A percentile compares a stretch with the other conserved stretches of the same genome.
Evolutionary conservation across 2,113 vertebrate species (phyloP).

Genomic region (Callocephalon fimbriatum): DNA sequence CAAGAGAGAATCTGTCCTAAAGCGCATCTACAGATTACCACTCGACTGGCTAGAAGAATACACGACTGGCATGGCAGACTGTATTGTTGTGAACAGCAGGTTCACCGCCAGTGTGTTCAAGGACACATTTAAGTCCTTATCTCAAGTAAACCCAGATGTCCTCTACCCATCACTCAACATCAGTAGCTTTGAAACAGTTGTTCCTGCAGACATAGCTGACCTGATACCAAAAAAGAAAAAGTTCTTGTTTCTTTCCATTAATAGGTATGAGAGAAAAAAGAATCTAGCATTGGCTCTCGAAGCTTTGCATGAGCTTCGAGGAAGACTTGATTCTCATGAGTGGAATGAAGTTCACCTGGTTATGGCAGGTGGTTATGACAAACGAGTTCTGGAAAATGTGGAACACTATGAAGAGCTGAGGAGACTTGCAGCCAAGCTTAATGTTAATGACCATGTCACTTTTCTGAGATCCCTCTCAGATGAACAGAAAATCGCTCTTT

Average conservation of each 20-base stretch:
- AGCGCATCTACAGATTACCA: slow-evolving; percentile 87
- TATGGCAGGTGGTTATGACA: slow-evolving; percentile 93
- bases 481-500: slow-evolving; percentile 87
- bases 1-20: slow-evolving; percentile 84
- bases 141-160: slow-evolving; percentile 83
- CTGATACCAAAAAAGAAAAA: slow-evolving; percentile 82
- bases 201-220: slow-evolving; percentile 74
- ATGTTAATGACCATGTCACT: slow-evolving; percentile 81
- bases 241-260: slow-evolving; percentile 93
- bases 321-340: slow-evolving; percentile 71
- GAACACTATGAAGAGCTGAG: slow-evolving; percentile 90
- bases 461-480: slow-evolving; percentile 94
- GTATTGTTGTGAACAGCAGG: slow-evolving; percentile 92
- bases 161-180: slow-evolving; percentile 94
- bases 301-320: slow-evolving; percentile 81
- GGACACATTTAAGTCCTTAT: slow-evolving; percentile 87
- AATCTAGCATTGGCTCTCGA: slow-evolving; percentile 87
- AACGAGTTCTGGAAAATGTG: slow-evolving; percentile 89
- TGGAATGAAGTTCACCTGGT: slow-evolving; percentile 88
- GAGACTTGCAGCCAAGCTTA: slow-evolving; percentile 73
- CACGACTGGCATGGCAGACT: slow-evolving; percentile 96
- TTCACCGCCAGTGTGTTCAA: slow-evolving; percentile 92
- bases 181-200: slow-evolving; percentile 79
- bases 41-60: slow-evolving; percentile 93
- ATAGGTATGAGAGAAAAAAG: slow-evolving; percentile 97